Conservation (phyloP, 2,888 invertebrate species). For the Bellardia bayeri region DNA sequence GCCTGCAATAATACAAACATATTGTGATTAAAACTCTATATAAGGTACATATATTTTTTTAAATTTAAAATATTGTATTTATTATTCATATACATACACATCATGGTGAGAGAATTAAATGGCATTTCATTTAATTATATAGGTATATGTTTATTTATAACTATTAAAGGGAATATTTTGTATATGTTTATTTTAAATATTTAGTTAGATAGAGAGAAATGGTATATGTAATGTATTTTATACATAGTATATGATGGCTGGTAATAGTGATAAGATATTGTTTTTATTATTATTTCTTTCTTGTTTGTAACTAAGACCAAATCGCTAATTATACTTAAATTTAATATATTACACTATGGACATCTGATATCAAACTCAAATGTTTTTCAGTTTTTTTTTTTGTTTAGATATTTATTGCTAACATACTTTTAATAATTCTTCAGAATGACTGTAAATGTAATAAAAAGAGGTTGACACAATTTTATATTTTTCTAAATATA, state of each 20-base stretch:
- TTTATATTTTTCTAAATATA: background rate
- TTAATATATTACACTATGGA: slow-evolving; percentile 48
- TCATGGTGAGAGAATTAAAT: slow-evolving; percentile 52
- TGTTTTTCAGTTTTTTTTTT: slow-evolving; percentile 16
- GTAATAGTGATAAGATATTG: slow-evolving; percentile 45
- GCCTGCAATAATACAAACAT: background rate
- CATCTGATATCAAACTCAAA: slow-evolving; percentile 48
- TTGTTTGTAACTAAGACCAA: slow-evolving; percentile 28
- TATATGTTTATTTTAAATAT: slow-evolving; percentile 45
- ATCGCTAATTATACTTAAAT: slow-evolving; percentile 39
- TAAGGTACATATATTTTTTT: slow-evolving; percentile 10
- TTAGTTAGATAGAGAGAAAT: slow-evolving; percentile 33
- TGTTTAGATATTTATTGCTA: slow-evolving; percentile 5
- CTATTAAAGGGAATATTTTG: slow-evolving; percentile 53
- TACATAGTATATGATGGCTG: slow-evolving; percentile 56
- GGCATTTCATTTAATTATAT: slow-evolving; percentile 48
- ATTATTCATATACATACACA: slow-evolving; percentile 64
- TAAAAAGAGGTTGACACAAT: slow-evolving; percentile 32
- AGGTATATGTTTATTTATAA: slow-evolving; percentile 11
- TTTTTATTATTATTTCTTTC: slow-evolving; percentile 1
- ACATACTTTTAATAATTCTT: background rate
- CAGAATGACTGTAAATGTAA: background rate
- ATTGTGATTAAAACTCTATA: background rate
- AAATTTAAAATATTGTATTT: slow-evolving; percentile 55
- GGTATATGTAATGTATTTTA: slow-evolving; percentile 43